phyloP scores from a whole-genome alignment of 2,888 invertebrate genomes.

The Serripes groenlandicus region DNA sequence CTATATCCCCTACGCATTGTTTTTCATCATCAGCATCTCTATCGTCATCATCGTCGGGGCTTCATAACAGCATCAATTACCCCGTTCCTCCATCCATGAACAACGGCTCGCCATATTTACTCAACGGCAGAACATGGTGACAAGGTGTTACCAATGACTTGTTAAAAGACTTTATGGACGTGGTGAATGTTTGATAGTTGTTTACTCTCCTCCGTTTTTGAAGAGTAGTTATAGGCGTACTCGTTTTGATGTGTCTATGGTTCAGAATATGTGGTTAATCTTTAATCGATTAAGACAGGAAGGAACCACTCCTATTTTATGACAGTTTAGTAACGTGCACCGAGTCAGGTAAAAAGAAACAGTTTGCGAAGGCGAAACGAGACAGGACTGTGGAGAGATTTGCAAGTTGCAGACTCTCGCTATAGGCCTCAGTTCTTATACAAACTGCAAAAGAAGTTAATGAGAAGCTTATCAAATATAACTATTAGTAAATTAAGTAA shows the following conservation, averaged over 20 bases:
- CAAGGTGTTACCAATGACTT: conserved; percentile 1
- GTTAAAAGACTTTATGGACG: conserved; percentile 34
- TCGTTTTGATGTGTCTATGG: conserved; percentile 22
- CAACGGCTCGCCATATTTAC: conserved; percentile 80
- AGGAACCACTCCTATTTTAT: conserved; percentile 15
- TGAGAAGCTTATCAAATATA: too few species aligned
- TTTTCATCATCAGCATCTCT: conserved; percentile 64
- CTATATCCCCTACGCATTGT: conserved; percentile 70
- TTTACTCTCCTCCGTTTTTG: conserved; percentile 51
- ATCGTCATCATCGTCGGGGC: conserved; percentile 66
- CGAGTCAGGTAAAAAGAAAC: too few species aligned
- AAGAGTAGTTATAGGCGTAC: conserved; percentile 27
- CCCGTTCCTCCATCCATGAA: conserved; percentile 77
- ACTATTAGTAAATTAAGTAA: too few species aligned
- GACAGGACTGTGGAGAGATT: too few species aligned
- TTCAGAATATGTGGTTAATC: conserved; percentile 13
- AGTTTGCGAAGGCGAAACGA: too few species aligned
- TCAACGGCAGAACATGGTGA: conserved; percentile 81
- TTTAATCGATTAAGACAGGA: conserved; percentile 29
- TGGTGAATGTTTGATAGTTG: conserved; percentile 42
- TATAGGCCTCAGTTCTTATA: too few species aligned
- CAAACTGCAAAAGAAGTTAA: too few species aligned
- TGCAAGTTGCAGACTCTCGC: too few species aligned
- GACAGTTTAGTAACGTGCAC: neutral
- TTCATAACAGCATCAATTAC: conserved; percentile 77